Evolutionary conservation across 1,140 invertebrate species (phyloP).

Genomic region (Tetragonula clypearis): DNA sequence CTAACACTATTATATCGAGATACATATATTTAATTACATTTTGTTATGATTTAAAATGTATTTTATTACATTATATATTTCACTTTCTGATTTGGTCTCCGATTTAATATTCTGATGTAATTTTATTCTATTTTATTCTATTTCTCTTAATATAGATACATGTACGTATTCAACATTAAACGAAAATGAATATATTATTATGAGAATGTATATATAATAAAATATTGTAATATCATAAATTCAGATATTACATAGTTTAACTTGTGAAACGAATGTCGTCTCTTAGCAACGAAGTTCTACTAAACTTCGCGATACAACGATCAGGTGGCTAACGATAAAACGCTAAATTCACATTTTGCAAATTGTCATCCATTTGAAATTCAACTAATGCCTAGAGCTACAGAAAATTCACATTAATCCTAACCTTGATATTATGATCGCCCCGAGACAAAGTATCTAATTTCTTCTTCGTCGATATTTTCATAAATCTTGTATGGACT

Average conservation of each 20-base stretch:
- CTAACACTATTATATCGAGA: neutral
- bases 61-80: no score
- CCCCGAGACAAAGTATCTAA: neutral
- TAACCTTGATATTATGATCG: neutral
- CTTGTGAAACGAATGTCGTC: no score
- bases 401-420: slow-evolving; percentile 27
- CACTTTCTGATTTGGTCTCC: no score
- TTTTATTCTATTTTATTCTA: neutral
- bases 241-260: no score
- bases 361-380: neutral
- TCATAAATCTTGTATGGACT: neutral
- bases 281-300: no score
- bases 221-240: no score
- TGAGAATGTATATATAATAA: no score
- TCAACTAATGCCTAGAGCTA: no score
- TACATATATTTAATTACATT: no score
- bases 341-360: neutral
- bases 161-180: neutral
- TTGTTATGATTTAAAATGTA: no score
- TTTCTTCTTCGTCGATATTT: neutral
- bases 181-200: neutral
- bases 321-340: no score
- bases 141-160: neutral
- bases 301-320: no score
- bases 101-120: neutral